phyloP scores from a whole-genome alignment of 2,797 vertebrate genomes.

The Microctenopoma steveboyesi region DNA sequence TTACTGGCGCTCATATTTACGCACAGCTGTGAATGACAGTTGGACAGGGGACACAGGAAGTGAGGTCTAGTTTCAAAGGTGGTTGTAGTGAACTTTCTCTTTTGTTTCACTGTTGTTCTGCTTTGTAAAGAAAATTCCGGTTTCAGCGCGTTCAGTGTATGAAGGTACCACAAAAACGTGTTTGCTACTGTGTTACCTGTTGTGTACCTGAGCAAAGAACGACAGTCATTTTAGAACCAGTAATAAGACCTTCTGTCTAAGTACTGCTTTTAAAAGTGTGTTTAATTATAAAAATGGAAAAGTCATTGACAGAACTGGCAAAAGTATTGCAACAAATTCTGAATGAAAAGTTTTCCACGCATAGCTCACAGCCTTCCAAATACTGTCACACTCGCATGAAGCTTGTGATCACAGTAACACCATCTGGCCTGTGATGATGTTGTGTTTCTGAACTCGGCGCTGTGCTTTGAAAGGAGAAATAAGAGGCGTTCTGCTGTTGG shows the following conservation, averaged over 20 bases:
- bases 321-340: constrained; percentile 6
- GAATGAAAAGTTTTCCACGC: constrained; percentile 21
- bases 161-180: neutral
- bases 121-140: constrained; percentile 43
- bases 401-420: constrained; percentile 28
- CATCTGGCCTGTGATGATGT: constrained; percentile 21
- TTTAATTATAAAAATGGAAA: neutral
- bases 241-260: constrained; percentile 1
- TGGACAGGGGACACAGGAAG: constrained; percentile 62
- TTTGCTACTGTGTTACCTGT: neutral
- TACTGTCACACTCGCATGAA: constrained; percentile 18
- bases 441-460: constrained; percentile 29
- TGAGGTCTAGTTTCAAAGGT: constrained; percentile 52
- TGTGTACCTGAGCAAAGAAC: neutral
- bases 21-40: constrained; percentile 54
- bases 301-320: neutral
- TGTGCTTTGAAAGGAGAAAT: constrained; percentile 50
- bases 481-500: constrained; percentile 53
- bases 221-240: neutral
- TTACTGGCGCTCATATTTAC: constrained; percentile 33
- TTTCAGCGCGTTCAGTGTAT: constrained; percentile 19
- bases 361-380: constrained; percentile 15
- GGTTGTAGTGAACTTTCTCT: constrained; percentile 65
- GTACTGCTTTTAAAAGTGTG: neutral
- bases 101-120: constrained; percentile 54